Evolutionary conservation across 2,797 vertebrate species (phyloP).

Genomic region (Siniperca scherzeri): DNA sequence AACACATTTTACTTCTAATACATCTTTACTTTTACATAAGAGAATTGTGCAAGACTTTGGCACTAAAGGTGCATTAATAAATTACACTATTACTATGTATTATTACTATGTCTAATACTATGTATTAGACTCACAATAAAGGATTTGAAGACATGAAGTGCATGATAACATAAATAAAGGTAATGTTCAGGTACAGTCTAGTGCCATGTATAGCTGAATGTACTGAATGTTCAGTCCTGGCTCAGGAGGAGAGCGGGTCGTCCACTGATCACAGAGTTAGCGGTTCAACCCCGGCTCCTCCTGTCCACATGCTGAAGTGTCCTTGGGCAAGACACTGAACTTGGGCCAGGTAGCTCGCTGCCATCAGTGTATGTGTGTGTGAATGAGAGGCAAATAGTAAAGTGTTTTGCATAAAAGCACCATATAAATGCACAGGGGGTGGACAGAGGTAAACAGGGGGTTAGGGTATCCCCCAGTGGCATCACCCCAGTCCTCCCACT

Average conservation of each 20-base stretch:
- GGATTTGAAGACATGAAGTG: not conserved
- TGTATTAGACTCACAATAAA: not conserved
- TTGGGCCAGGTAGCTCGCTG: not conserved
- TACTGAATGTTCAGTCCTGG: not conserved
- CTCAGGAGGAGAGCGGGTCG: not conserved
- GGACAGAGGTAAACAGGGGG: not conserved
- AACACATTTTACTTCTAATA: not conserved
- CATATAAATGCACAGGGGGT: too few relatives aligned
- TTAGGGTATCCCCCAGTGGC: conserved; percentile 59
- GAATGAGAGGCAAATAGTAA: not conserved
- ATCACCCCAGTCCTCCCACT: conserved; percentile 28
- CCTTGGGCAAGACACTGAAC: conserved; percentile 8
- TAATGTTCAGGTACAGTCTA: not conserved
- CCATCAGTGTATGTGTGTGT: not conserved
- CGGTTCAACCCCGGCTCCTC: not conserved
- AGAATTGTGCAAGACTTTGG: not conserved
- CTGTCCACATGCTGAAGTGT: conserved; percentile 7
- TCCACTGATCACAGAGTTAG: not conserved
- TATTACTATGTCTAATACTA: too few relatives aligned
- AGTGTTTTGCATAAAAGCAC: not conserved
- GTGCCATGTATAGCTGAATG: not conserved
- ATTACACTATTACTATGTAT: not conserved
- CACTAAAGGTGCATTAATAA: not conserved
- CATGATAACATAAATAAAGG: not conserved
- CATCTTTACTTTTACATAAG: not conserved